These are phyloP conservation scores for Phaethon lepturus DNA, from an alignment of 2,113 vertebrate genomes.

Conservation along the genomic window DNA sequence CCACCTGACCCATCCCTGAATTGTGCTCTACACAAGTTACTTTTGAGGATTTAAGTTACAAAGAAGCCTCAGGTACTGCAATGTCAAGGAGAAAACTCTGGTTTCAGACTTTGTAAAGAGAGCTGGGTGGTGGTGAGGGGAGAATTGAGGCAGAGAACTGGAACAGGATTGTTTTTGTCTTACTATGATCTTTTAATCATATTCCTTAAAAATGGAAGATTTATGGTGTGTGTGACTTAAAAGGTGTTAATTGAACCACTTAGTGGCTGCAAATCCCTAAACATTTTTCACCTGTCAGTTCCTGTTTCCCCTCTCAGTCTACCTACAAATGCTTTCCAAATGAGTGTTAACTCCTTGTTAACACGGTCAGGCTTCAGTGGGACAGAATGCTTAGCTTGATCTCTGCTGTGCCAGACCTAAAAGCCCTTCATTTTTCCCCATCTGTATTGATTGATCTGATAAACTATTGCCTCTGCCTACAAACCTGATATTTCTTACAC, in stretches of 20 bases:
- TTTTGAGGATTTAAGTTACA: neutral
- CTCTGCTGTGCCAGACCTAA: neutral
- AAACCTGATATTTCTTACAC: neutral
- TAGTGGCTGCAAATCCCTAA: constrained; percentile 36
- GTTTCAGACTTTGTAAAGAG: neutral
- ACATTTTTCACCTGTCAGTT: constrained; percentile 48
- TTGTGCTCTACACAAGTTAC: neutral
- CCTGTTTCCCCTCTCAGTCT: neutral
- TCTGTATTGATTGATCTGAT: neutral
- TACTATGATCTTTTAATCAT: constrained; percentile 33
- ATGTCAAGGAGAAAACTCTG: neutral
- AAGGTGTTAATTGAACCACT: constrained; percentile 63
- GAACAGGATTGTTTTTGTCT: neutral
- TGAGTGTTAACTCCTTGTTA: constrained; percentile 12
- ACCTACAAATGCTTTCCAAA: neutral
- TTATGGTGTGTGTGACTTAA: constrained; percentile 39
- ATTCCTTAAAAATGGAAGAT: constrained; percentile 45
- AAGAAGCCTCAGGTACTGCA: neutral
- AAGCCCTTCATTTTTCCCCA: neutral
- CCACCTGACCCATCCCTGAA: neutral
- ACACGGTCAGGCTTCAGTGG: neutral
- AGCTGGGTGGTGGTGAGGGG: neutral
- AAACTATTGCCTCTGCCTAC: neutral
- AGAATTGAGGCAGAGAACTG: neutral
- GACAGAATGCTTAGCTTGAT: neutral